Percentiles rank a stretch among this genome's conserved stretches.
phyloP scores from a whole-genome alignment of 2,113 vertebrate genomes.

The Cnemophilus loriae region DNA sequence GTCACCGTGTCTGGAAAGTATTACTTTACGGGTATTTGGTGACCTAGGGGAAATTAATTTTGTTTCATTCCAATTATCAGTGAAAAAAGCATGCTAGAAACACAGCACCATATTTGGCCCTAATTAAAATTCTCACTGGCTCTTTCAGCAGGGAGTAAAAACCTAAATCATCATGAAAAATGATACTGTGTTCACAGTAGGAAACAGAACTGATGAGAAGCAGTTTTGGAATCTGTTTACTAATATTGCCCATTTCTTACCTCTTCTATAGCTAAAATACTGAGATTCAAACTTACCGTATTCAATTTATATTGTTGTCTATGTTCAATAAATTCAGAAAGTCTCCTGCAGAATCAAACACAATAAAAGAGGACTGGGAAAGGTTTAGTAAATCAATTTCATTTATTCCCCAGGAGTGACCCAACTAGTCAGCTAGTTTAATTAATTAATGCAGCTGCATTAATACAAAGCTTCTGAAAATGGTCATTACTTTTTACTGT shows the following conservation, averaged over 20 bases:
- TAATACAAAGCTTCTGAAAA: neutral
- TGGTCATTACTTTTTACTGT: neutral
- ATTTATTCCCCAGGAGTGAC: neutral
- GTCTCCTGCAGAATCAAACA: neutral
- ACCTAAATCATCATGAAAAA: neutral
- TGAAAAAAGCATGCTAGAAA: neutral
- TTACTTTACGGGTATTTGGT: neutral
- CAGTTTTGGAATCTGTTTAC: neutral
- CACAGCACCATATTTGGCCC: neutral
- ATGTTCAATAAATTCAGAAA: neutral
- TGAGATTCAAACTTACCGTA: neutral
- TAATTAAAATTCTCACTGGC: neutral
- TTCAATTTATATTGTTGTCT: neutral
- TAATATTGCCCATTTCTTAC: neutral
- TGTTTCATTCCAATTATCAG: neutral
- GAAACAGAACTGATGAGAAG: neutral
- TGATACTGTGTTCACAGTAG: neutral
- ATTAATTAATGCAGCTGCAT: neutral
- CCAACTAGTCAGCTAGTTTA: too few relatives aligned
- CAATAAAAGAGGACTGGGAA: neutral
- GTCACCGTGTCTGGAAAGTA: neutral
- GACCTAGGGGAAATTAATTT: slow-evolving; percentile 11
- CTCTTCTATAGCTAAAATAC: neutral
- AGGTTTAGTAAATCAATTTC: neutral
- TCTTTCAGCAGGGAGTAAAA: neutral